phyloP scores from a whole-genome alignment of 2,797 vertebrate species.

The Chromobotia macracanthus region DNA sequence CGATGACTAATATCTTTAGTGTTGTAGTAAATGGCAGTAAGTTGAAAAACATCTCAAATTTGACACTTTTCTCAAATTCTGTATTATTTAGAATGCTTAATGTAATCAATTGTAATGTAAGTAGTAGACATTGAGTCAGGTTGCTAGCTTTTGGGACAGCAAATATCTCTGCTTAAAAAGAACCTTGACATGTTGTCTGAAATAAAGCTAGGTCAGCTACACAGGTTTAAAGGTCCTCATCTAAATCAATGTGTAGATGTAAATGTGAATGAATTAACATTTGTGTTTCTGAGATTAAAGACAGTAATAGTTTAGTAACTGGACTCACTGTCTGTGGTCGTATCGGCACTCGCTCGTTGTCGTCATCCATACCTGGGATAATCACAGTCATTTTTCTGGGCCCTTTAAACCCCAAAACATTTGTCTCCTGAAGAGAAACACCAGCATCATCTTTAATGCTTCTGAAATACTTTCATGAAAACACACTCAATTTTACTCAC shows the following conservation, averaged over 20 bases:
- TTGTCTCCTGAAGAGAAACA: conserved; percentile 77
- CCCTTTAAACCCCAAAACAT: conserved; percentile 85
- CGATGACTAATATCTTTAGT: no score
- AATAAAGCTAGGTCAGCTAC: not conserved
- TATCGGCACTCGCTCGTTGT: conserved; percentile 81
- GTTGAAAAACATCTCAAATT: no score
- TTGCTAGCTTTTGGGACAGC: no score
- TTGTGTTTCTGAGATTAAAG: not conserved
- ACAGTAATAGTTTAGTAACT: not conserved
- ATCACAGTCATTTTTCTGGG: conserved; percentile 84
- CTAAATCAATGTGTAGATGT: no score
- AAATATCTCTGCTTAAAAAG: no score
- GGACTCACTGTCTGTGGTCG: conserved; percentile 79
- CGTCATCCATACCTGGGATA: conserved; percentile 82
- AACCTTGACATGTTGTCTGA: no score
- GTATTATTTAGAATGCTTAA: no score
- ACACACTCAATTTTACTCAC: no score
- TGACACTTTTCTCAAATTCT: no score
- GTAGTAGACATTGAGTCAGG: no score
- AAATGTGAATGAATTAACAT: not conserved
- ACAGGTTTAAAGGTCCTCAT: not conserved
- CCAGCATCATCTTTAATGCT: not conserved
- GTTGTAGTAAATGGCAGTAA: no score
- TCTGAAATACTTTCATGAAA: not conserved
- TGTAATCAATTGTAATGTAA: no score